These are phyloP conservation scores for Prenolepis imparis DNA, from an alignment of 2,888 invertebrate species.

Conservation along the genomic window DNA sequence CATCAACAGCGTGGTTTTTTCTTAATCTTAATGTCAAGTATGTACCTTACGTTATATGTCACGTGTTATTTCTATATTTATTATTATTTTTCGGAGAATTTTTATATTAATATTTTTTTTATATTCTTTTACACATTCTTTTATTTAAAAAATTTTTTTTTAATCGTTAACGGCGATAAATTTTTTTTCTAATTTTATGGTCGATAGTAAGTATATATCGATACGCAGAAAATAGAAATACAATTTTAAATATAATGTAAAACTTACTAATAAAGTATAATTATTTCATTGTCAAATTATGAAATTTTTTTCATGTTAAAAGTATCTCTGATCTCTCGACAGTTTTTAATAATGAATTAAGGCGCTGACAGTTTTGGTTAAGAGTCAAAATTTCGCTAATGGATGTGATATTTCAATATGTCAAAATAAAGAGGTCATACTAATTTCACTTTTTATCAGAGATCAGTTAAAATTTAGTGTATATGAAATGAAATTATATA, in stretches of 20 bases:
- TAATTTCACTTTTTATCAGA: not conserved
- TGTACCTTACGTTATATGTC: no score
- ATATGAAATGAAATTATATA: not conserved
- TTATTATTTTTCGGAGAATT: no score
- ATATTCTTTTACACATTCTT: no score
- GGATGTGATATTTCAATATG: constrained; percentile 27
- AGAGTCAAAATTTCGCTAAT: constrained; percentile 23
- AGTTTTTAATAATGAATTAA: constrained; percentile 31
- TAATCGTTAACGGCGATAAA: no score
- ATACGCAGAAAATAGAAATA: not conserved
- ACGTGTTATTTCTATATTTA: no score
- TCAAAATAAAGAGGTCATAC: not conserved
- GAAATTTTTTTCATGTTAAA: not conserved
- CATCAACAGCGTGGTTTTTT: no score
- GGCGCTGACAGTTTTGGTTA: constrained; percentile 24
- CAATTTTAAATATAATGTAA: not conserved
- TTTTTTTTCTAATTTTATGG: no score
- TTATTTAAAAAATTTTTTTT: no score
- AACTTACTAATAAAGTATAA: not conserved
- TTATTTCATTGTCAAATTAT: not conserved
- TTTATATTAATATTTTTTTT: no score
- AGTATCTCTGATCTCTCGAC: not conserved
- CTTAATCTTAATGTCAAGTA: no score
- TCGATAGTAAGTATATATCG: no score
- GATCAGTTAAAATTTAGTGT: not conserved